Evolutionary conservation across 2,113 vertebrate species (phyloP).

Genomic region (Malurus melanocephalus): DNA sequence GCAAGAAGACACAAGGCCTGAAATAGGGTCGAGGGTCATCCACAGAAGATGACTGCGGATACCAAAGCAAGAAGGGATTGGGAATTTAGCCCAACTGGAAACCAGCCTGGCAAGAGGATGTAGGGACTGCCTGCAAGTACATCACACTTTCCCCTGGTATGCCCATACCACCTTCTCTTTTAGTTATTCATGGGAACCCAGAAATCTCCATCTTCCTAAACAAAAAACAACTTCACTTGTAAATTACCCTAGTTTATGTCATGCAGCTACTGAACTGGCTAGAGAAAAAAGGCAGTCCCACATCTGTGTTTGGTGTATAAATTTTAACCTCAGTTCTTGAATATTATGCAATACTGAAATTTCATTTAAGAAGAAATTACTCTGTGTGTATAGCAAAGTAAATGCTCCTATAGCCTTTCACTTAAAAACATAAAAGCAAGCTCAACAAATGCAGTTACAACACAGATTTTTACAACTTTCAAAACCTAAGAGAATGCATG

Average conservation of each 20-base stretch:
- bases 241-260: background rate
- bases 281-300: background rate
- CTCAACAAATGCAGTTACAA: background rate
- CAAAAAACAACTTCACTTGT: background rate
- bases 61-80: background rate
- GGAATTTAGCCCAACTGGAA: background rate
- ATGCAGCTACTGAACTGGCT: background rate
- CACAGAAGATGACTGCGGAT: background rate
- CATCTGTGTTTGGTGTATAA: background rate
- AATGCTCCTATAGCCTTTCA: background rate
- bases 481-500: background rate
- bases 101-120: background rate
- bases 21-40: background rate
- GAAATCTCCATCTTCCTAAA: background rate
- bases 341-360: background rate
- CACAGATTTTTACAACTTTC: background rate
- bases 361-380: background rate
- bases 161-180: background rate
- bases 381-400: background rate
- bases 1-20: background rate
- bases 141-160: background rate
- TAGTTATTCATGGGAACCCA: background rate
- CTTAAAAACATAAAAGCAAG: background rate
- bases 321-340: background rate
- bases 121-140: background rate